Conservation (phyloP, 2,113 vertebrate genomes). For the Callionymus lyra region DNA sequence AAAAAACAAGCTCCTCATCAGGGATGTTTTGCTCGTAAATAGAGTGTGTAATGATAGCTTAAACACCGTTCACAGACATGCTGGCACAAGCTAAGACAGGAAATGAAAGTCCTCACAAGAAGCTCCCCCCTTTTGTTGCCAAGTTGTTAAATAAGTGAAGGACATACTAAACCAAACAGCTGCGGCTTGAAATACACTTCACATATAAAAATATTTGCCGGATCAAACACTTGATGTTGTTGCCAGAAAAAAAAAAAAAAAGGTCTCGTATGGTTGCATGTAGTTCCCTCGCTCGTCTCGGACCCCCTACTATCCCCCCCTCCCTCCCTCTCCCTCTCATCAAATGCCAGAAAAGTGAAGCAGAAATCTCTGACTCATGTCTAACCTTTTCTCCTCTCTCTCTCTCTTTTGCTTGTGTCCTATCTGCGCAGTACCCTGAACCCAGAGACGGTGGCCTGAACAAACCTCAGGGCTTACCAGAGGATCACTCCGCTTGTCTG, state of each 20-base stretch:
- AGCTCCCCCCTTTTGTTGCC: constrained; percentile 42
- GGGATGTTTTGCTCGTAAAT: constrained; percentile 46
- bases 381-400: constrained; percentile 53
- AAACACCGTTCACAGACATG: constrained; percentile 43
- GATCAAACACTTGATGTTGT: constrained; percentile 29
- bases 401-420: constrained; percentile 13
- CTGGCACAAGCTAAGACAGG: constrained; percentile 43
- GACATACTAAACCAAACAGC: constrained; percentile 33
- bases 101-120: constrained; percentile 29
- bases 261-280: constrained; percentile 13
- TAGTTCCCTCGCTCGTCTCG: constrained; percentile 16
- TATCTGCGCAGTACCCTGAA: constrained; percentile 41
- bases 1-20: constrained; percentile 38
- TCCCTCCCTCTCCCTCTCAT: constrained; percentile 19
- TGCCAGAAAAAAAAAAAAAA: too few relatives aligned
- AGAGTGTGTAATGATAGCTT: constrained; percentile 48
- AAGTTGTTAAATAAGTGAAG: constrained; percentile 44
- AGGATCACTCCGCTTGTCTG: constrained; percentile 42
- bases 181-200: constrained; percentile 31
- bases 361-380: constrained; percentile 36
- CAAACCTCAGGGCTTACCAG: constrained; percentile 28
- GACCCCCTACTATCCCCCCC: constrained; percentile 11
- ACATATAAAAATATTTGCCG: constrained; percentile 40
- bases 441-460: constrained; percentile 27
- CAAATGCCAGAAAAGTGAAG: constrained; percentile 39